Conservation (phyloP, 1,140 invertebrate species). For the Drosophila repletoides region DNA sequence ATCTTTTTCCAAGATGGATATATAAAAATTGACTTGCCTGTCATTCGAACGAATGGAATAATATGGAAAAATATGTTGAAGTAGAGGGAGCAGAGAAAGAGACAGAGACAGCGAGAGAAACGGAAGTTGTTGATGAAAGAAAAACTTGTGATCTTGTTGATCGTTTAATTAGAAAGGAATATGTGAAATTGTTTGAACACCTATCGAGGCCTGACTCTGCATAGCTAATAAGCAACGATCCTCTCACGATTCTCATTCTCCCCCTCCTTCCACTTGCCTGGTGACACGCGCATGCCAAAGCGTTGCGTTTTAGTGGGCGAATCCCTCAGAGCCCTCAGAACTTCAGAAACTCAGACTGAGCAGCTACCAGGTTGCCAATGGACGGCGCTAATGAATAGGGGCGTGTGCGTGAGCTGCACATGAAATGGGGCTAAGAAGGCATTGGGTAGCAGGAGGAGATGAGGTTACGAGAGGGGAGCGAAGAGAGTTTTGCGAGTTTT, state of each 20-base stretch:
- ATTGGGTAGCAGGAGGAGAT: no score
- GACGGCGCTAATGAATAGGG: slow-evolving; percentile 76
- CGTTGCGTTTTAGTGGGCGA: slow-evolving; percentile 38
- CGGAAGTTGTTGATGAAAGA: no score
- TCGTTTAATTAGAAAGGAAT: slow-evolving; percentile 80
- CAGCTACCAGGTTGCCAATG: neutral
- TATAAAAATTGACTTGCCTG: no score
- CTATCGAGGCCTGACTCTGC: slow-evolving; percentile 60
- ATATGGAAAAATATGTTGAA: no score
- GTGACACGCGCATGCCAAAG: slow-evolving; percentile 45
- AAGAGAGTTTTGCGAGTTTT: slow-evolving; percentile 47
- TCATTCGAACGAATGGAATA: no score
- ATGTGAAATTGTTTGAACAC: slow-evolving; percentile 80
- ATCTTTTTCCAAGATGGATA: no score
- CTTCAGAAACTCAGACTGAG: neutral
- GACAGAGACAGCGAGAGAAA: neutral
- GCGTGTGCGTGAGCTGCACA: slow-evolving; percentile 76
- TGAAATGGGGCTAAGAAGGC: slow-evolving; percentile 47
- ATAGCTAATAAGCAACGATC: slow-evolving; percentile 68
- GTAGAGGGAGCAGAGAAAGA: no score
- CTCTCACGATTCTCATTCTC: neutral
- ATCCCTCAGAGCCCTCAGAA: neutral
- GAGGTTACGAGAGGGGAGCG: neutral
- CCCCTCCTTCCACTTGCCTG: neutral
- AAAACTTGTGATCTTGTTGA: slow-evolving; percentile 78